Conservation (phyloP, 2,797 vertebrate genomes). For the Tangara arthus region DNA sequence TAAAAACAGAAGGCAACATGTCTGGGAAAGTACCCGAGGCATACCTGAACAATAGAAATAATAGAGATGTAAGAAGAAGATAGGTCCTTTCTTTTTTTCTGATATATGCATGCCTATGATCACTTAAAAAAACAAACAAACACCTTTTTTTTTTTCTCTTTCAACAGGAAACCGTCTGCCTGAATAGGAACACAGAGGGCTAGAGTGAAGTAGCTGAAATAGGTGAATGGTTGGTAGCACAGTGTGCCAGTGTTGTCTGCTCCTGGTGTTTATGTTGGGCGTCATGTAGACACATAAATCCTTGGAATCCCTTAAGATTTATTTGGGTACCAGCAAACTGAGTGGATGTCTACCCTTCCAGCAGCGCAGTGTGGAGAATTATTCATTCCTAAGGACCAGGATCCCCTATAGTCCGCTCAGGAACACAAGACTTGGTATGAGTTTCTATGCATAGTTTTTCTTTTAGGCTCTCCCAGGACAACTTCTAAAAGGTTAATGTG, state of each 20-base stretch:
- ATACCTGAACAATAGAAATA: slow-evolving; percentile 64
- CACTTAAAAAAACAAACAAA: slow-evolving; percentile 18
- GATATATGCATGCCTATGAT: slow-evolving; percentile 40
- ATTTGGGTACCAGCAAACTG: neutral
- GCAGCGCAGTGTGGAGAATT: too few relatives aligned
- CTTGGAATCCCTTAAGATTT: neutral
- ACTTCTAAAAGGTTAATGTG: neutral
- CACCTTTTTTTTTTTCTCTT: neutral
- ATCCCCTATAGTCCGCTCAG: neutral
- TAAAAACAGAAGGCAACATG: slow-evolving; percentile 59
- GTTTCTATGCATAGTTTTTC: neutral
- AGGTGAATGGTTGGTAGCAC: neutral
- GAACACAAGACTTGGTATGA: neutral
- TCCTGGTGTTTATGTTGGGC: neutral
- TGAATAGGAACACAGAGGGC: neutral
- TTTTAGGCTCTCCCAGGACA: neutral
- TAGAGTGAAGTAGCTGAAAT: neutral
- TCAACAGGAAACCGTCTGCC: neutral
- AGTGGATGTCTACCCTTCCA: neutral
- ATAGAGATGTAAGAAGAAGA: slow-evolving; percentile 59
- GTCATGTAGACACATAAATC: neutral
- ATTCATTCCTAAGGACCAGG: neutral
- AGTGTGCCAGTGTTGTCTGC: neutral
- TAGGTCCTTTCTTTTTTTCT: slow-evolving; percentile 31
- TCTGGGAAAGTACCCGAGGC: slow-evolving; percentile 66